phyloP scores from a whole-genome alignment of 2,113 vertebrate species.

The Scytalopus superciliaris region DNA sequence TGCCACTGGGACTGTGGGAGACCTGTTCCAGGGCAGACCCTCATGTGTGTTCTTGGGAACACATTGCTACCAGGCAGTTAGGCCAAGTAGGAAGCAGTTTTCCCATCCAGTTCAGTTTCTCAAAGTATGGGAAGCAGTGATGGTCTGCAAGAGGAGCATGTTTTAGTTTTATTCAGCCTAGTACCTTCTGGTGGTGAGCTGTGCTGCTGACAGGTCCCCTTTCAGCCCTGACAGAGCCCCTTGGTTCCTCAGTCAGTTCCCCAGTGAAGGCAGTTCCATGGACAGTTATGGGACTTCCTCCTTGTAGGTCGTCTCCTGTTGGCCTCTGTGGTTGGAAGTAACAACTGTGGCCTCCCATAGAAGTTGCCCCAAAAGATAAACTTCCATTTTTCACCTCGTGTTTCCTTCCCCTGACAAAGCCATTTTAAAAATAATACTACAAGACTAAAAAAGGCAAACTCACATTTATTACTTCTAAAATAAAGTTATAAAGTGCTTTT shows the following conservation, averaged over 20 bases:
- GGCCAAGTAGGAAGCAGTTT: neutral
- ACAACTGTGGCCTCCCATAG: neutral
- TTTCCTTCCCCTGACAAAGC: neutral
- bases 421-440: neutral
- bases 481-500: neutral
- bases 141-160: neutral
- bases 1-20: neutral
- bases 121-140: neutral
- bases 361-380: neutral
- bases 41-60: neutral
- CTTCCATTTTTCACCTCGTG: neutral
- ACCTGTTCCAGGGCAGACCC: neutral
- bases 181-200: neutral
- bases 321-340: neutral
- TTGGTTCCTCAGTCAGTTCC: neutral
- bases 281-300: neutral
- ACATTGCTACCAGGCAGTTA: neutral
- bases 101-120: rapidly evolving
- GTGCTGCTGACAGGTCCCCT: neutral
- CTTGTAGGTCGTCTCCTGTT: rapidly evolving
- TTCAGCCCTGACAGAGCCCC: neutral
- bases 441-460: neutral
- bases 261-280: neutral
- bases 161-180: neutral
- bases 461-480: neutral